Evolutionary conservation across 1,140 invertebrate species (phyloP).

Genomic region (Aradophagus sp.): DNA sequence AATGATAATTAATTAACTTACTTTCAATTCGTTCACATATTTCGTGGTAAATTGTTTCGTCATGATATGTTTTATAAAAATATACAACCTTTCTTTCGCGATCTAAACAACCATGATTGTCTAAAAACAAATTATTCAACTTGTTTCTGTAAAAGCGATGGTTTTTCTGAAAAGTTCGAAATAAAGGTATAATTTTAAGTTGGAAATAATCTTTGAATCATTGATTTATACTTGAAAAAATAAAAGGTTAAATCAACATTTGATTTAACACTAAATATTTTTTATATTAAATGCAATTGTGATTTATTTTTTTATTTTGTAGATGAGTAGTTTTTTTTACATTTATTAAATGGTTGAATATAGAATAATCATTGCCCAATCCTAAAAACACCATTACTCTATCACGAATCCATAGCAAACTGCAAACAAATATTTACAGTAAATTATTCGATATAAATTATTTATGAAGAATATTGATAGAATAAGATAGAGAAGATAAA

Average conservation of each 20-base stretch:
- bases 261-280: no score
- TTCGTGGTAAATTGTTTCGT: slow-evolving; percentile 6
- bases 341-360: slow-evolving; percentile 21
- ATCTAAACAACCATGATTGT: slow-evolving; percentile 1
- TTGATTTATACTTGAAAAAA: no score
- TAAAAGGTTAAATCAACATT: background rate
- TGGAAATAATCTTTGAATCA: slow-evolving; percentile 2
- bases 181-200: background rate
- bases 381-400: slow-evolving; percentile 15
- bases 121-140: slow-evolving; percentile 13
- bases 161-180: slow-evolving; percentile 14
- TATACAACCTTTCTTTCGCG: slow-evolving; percentile 14
- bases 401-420: slow-evolving; percentile 31
- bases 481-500: no score
- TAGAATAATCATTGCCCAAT: slow-evolving; percentile 10
- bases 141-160: slow-evolving; percentile 9
- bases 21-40: slow-evolving; percentile 17
- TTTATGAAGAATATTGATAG: no score
- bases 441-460: slow-evolving; percentile 12
- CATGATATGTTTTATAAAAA: slow-evolving; percentile 28
- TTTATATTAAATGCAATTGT: no score
- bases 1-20: slow-evolving; percentile 1
- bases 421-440: no score
- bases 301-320: no score
- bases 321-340: slow-evolving; percentile 12